A percentile compares a stretch with the other conserved stretches of the same genome.
Evolutionary conservation across 2,113 vertebrate genomes (phyloP).

Genomic region (Arenaria interpres): DNA sequence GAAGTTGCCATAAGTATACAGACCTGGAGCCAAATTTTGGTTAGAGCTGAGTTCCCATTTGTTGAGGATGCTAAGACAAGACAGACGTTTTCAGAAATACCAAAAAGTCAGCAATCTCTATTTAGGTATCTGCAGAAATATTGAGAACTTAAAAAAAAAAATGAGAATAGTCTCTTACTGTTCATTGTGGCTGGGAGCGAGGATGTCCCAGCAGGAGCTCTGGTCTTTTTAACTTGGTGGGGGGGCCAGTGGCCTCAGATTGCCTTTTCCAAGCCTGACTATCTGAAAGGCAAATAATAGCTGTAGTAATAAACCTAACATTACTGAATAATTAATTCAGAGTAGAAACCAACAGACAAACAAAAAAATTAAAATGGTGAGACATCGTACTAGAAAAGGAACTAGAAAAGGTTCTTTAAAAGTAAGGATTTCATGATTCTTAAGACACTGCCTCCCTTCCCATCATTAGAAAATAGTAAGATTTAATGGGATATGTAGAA

Average conservation of each 20-base stretch:
- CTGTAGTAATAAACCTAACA: background rate
- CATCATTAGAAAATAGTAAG: background rate
- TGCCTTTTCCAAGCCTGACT: background rate
- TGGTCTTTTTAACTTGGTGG: background rate
- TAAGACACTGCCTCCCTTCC: rapidly evolving
- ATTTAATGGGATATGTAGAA: background rate
- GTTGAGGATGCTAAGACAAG: background rate
- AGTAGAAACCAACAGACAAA: background rate
- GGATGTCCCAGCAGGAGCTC: background rate
- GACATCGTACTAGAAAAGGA: rapidly evolving
- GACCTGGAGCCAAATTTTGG: background rate
- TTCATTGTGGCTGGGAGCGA: background rate
- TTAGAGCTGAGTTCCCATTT: background rate
- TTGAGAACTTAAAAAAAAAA: background rate
- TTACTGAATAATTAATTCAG: background rate
- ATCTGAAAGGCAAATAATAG: background rate
- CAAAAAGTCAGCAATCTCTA: background rate
- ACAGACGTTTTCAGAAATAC: constrained; percentile 11
- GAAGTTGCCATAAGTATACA: constrained; percentile 20
- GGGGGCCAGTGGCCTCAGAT: background rate
- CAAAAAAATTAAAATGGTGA: background rate
- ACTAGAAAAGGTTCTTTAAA: background rate
- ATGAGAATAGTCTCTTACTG: background rate
- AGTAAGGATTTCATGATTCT: background rate
- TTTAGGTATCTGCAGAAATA: constrained; percentile 22